Evolutionary conservation across 2,888 invertebrate genomes (phyloP), one percentile per base, ranked within the genome.

Genomic region (Ophion ellenae): DNA sequence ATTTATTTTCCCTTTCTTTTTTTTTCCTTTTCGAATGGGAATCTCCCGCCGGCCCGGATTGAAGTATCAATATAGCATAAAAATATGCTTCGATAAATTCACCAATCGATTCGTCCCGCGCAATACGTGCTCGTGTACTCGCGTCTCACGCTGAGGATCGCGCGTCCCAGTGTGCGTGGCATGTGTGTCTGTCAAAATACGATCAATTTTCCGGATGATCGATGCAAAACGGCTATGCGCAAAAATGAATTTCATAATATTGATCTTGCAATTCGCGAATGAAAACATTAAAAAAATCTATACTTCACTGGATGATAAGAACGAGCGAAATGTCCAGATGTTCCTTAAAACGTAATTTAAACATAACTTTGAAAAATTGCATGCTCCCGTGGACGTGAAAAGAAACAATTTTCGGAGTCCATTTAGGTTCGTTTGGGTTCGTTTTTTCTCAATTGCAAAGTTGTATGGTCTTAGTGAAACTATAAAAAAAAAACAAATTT

Each of bases 41-140:
- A 28, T 69, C 61, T 14, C 10, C 11, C 71, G 17, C 32, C 17
- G 36, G 57, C 57, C 9, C 64, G 63, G 66, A 80, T 80, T 73
- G 57, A 66, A 66, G 66, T 73, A 73, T 66, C 73, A 71, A 73
- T 57, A 73, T 63, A 28, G 57, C 17, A 73, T 67, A 36, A 73
- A 73, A 73, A 66, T 57, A 73, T 32, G 73, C 64, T 73, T 64
- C 66, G 73, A 73, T 73, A 66, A 80, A 80, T 64, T 57, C 66
- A 6, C 17, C 32, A 73, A 80, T 73, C 73, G 64, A 66, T 73
- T 73, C n/a, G 32, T 36, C 66, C 40, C 17, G 40, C 7, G 40
- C 40, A 40, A 40, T 40, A 40, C 40, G 40, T 40, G 40, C 40
- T 40, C 40, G 53, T 53, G 17, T 17, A 53, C 53, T 53, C 53